A percentile compares a stretch with the other conserved stretches of the same genome.
These are phyloP conservation scores for Eriocheir sinensis DNA, from an alignment of 1,140 invertebrate species.

Conservation along the genomic window DNA sequence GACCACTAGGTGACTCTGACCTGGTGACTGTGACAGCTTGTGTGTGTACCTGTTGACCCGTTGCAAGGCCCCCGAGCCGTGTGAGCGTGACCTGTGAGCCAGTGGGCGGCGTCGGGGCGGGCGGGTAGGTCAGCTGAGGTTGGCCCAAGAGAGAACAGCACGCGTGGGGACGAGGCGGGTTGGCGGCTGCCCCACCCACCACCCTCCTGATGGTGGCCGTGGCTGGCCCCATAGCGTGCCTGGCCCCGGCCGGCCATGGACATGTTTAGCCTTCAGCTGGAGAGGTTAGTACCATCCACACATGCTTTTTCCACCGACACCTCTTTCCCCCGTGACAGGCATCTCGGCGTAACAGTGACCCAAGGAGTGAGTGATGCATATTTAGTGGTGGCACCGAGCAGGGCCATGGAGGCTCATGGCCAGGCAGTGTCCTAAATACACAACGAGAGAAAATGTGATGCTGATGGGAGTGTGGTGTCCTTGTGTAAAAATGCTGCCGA, in stretches of 20 bases:
- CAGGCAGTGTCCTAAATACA: background rate
- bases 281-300: constrained; percentile 55
- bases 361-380: constrained; percentile 2
- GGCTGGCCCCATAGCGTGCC: constrained; percentile 57
- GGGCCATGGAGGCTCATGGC: background rate
- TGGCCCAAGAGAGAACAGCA: constrained; percentile 24
- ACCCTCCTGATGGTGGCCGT: constrained; percentile 69
- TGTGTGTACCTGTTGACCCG: constrained; percentile 38
- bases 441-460: background rate
- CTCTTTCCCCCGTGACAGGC: background rate
- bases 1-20: background rate
- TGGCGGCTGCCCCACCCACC: constrained; percentile 42
- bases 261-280: constrained; percentile 73
- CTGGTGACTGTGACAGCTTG: constrained; percentile 8
- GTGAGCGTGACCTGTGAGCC: background rate
- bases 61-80: background rate
- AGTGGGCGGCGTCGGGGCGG: background rate
- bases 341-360: background rate
- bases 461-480: background rate
- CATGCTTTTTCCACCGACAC: background rate
- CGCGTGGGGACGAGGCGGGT: constrained; percentile 39
- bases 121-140: constrained; percentile 52
- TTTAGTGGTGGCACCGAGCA: background rate
- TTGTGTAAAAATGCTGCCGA: constrained; percentile 17
- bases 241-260: constrained; percentile 66